Base-by-base conservation (phyloP, 1,140 invertebrate genomes). In the Paraescarpia echinospica region DNA sequence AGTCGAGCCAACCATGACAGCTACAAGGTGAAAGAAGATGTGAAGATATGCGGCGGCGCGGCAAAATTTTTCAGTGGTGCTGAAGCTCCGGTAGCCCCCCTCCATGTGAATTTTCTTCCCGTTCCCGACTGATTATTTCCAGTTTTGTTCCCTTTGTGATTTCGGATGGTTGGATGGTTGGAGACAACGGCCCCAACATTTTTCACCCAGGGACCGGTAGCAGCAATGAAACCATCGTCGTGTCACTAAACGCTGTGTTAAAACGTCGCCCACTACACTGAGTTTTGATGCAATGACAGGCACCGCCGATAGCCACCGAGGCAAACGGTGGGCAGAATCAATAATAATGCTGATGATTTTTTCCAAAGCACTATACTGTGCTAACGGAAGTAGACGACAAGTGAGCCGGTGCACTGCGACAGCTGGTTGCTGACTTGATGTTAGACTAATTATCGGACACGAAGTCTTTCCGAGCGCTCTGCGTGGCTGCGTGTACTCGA, bases 311-410 rank as follows among this genome's bases (percentile, higher is more conserved):
- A 12, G 1, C 22, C 59, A 77, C 59, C 2, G 27, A 27, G 22
- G 59, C 59, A 77, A 77, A 77, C 22, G 4, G 59, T 77, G 59
- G 59, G 59, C 59, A 18, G 4, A 77, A 77, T 77, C 59, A 77
- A 77, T 77, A 77, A 77, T 77, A 77, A 77, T 27, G 59, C 59
- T 77, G 59, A 77, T 77, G 59, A 77, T 77, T 77, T 77, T 77
- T 77, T 77, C 59, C 14, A 27, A 77, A 77, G 59, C 59, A 77
- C 18, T 31, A n/a, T n/a, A 77, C 59, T 77, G 59, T 77, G 59
- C 27, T 27, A 18, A 77, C 8, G 2, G 59, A 77, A 77, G 12
- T 77, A 77, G 41, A 41, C 22, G 59, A 77, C 59, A 77, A 77
- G 59, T 27, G 59, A 2, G 59, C 8, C 27, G 22, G 59, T 31